These are phyloP conservation scores for Dascillus cervinus DNA, from an alignment of 2,888 invertebrate genomes.

Conservation along the genomic window DNA sequence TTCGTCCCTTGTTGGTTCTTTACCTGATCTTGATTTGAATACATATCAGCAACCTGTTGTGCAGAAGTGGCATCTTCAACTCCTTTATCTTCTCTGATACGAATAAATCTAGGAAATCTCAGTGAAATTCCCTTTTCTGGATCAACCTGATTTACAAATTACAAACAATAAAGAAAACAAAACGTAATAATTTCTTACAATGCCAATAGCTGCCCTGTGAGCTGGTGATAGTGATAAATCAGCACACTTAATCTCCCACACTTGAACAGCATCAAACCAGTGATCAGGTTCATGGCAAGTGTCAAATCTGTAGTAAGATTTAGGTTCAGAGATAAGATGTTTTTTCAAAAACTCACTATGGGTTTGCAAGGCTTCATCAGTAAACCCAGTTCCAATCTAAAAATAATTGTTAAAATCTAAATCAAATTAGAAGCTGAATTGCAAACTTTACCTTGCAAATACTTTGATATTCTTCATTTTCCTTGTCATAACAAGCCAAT, in stretches of 20 bases:
- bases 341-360: constrained; percentile 70
- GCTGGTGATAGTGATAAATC: constrained; percentile 94
- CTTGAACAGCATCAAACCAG: constrained; percentile 81
- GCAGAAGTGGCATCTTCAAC: constrained; percentile 89
- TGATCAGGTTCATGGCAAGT: constrained; percentile 68
- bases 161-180: no score
- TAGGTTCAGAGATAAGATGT: constrained; percentile 66
- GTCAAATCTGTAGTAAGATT: constrained; percentile 76
- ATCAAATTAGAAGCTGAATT: constrained; percentile 1
- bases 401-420: constrained; percentile 6
- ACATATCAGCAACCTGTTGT: constrained; percentile 84
- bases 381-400: constrained; percentile 88
- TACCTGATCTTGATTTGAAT: constrained; percentile 87
- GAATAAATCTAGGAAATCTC: constrained; percentile 88
- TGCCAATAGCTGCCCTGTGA: constrained; percentile 81
- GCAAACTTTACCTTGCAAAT: constrained; percentile 71
- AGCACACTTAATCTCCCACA: constrained; percentile 97
- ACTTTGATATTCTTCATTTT: constrained; percentile 85
- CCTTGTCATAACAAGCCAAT: constrained; percentile 85
- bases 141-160: no score
- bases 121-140: constrained; percentile 89
- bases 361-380: constrained; percentile 75
- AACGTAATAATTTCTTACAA: no score
- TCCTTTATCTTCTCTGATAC: constrained; percentile 84
- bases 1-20: constrained; percentile 53